phyloP scores from a whole-genome alignment of 2,888 invertebrate species.

The Leptopilina drosophilae region DNA sequence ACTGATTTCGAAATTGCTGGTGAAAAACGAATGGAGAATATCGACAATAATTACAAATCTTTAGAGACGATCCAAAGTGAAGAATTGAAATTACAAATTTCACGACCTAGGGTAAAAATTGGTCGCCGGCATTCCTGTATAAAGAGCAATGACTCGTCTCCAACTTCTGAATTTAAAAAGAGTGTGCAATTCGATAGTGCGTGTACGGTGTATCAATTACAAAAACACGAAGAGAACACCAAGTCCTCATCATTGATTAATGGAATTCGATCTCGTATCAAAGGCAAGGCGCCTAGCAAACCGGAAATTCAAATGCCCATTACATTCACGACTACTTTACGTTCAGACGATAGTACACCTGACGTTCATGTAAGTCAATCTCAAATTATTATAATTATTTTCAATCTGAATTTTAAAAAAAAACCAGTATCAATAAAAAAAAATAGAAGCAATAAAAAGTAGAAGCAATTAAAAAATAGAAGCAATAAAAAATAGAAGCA shows the following conservation, averaged over 20 bases:
- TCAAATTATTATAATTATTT: not conserved
- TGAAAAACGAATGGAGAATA: too few relatives aligned
- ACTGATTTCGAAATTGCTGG: too few relatives aligned
- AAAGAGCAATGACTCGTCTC: conserved; percentile 55
- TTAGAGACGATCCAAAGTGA: not conserved
- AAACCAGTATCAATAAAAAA: too few relatives aligned
- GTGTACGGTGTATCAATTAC: conserved; percentile 58
- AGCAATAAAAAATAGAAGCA: too few relatives aligned
- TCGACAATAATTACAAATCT: not conserved
- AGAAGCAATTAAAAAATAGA: too few relatives aligned
- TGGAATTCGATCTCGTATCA: conserved; percentile 50
- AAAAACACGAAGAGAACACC: conserved; percentile 46
- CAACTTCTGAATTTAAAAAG: conserved; percentile 62
- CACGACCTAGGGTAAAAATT: not conserved
- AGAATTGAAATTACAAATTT: not conserved
- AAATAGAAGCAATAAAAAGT: too few relatives aligned
- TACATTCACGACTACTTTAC: conserved; percentile 33
- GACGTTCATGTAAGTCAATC: conserved; percentile 48
- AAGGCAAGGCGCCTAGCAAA: conserved; percentile 61
- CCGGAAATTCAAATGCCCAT: conserved; percentile 48
- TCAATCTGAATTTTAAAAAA: too few relatives aligned
- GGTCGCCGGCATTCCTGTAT: conserved; percentile 58
- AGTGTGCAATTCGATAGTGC: conserved; percentile 68
- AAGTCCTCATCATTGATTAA: conserved; percentile 49
- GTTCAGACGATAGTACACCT: conserved; percentile 41